These are phyloP conservation scores for Anomalospiza imberbis DNA, from an alignment of 2,797 vertebrate genomes.

Conservation along the genomic window DNA sequence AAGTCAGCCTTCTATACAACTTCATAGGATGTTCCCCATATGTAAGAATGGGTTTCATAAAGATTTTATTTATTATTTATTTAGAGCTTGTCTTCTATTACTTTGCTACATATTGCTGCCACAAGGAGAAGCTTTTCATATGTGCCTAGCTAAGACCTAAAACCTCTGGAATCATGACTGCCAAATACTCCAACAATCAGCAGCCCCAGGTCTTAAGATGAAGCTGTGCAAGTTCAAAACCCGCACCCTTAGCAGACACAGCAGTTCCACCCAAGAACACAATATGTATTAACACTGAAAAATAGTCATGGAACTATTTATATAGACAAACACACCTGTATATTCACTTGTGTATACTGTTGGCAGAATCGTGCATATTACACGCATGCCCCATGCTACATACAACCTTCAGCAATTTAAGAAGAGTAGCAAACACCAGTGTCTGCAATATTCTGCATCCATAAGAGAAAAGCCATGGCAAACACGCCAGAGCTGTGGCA, in stretches of 20 bases:
- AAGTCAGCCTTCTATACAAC: not conserved
- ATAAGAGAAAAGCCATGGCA: not conserved
- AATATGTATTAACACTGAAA: not conserved
- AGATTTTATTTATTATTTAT: conserved; percentile 26
- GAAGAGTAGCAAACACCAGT: not conserved
- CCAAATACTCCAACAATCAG: not conserved
- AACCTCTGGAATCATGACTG: not conserved
- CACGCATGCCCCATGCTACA: not conserved
- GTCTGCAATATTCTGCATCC: not conserved
- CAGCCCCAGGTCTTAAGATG: not conserved
- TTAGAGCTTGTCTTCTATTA: conserved; percentile 11
- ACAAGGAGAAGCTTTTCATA: not conserved
- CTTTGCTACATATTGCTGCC: not conserved
- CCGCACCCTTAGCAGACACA: not conserved
- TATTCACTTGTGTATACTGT: not conserved
- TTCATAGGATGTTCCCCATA: conserved; percentile 8
- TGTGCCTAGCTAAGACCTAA: not conserved
- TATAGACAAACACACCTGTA: not conserved
- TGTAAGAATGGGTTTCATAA: conserved; percentile 41
- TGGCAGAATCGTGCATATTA: not conserved
- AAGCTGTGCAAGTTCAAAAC: not conserved
- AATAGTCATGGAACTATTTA: not conserved
- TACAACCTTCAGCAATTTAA: not conserved
- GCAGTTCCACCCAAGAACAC: not conserved
- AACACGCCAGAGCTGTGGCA: rapidly evolving